Percentiles rank a stretch among this genome's conserved stretches.
phyloP scores from a whole-genome alignment of 1,140 invertebrate genomes.

The Drosophila paulistorum region DNA sequence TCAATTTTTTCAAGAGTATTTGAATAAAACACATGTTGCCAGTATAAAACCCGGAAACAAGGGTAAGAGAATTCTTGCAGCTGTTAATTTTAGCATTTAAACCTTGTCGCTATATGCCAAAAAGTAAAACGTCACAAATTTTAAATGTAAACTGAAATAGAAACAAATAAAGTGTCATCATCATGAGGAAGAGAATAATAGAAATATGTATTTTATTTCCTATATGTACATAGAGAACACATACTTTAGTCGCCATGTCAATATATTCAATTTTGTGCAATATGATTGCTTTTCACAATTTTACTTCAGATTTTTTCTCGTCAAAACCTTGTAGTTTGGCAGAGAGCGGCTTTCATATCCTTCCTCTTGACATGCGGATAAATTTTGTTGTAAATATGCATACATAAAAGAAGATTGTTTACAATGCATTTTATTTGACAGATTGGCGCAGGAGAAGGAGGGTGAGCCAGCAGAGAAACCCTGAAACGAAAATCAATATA shows the following conservation, averaged over 20 bases:
- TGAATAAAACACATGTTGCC: slow-evolving; percentile 3
- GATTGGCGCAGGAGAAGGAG: not conserved
- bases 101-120: slow-evolving; percentile 39
- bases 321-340: slow-evolving; percentile 31
- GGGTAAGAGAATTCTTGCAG: slow-evolving; percentile 21
- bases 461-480: no score
- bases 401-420: slow-evolving; percentile 11
- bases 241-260: slow-evolving; percentile 21
- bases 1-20: not conserved
- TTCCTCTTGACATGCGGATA: slow-evolving; percentile 41
- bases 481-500: slow-evolving; percentile 26
- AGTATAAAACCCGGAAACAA: not conserved
- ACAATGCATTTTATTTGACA: slow-evolving; percentile 6
- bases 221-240: not conserved
- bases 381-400: slow-evolving; percentile 45
- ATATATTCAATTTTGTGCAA: slow-evolving; percentile 49
- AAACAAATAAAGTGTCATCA: slow-evolving; percentile 27
- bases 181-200: not conserved
- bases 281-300: slow-evolving; percentile 59
- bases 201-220: not conserved
- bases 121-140: slow-evolving; percentile 5
- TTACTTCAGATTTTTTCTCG: slow-evolving; percentile 39
- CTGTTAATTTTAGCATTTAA: slow-evolving; percentile 63
- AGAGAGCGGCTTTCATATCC: slow-evolving; percentile 32
- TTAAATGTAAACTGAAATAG: slow-evolving; percentile 11